Percentiles rank a stretch among this genome's conserved stretches.
Evolutionary conservation across 2,888 invertebrate genomes (phyloP).

Genomic region (Slavum lentiscoides): DNA sequence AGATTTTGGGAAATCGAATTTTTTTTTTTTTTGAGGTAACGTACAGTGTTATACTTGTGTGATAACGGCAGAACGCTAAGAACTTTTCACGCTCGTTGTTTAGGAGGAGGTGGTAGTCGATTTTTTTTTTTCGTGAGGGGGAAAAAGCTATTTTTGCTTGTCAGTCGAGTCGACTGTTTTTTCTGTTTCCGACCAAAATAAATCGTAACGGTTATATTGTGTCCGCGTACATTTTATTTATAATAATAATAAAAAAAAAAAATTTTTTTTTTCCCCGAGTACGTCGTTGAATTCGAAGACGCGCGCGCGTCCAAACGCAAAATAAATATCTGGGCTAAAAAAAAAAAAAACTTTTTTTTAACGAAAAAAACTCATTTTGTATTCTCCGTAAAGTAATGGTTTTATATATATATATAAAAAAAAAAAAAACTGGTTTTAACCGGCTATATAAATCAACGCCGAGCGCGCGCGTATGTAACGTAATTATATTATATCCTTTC

Average conservation of each 20-base stretch:
- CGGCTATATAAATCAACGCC: conserved; percentile 23
- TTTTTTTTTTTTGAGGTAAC: too few relatives aligned
- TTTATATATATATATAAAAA: too few relatives aligned
- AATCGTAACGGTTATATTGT: too few relatives aligned
- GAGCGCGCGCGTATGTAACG: conserved; percentile 24
- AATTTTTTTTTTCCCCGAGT: too few relatives aligned
- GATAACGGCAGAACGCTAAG: too few relatives aligned
- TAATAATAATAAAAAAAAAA: neutral
- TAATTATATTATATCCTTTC: conserved; percentile 49
- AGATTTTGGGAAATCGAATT: neutral
- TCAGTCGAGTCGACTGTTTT: neutral
- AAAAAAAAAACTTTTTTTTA: too few relatives aligned
- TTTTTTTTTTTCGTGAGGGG: too few relatives aligned
- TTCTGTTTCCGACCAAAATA: neutral
- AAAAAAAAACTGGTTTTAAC: conserved; percentile 52
- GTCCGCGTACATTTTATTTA: too few relatives aligned
- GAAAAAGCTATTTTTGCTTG: neutral
- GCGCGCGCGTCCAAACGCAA: neutral
- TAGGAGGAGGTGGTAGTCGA: too few relatives aligned
- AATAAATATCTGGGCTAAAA: conserved; percentile 38
- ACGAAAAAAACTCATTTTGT: conserved; percentile 25
- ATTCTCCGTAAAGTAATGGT: conserved; percentile 25
- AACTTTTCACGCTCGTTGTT: too few relatives aligned
- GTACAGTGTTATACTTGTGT: too few relatives aligned
- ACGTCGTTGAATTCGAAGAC: neutral